Evolutionary conservation across 2,113 vertebrate genomes (phyloP), one percentile per base, ranked within the genome.

Genomic region (Macaca mulatta): DNA sequence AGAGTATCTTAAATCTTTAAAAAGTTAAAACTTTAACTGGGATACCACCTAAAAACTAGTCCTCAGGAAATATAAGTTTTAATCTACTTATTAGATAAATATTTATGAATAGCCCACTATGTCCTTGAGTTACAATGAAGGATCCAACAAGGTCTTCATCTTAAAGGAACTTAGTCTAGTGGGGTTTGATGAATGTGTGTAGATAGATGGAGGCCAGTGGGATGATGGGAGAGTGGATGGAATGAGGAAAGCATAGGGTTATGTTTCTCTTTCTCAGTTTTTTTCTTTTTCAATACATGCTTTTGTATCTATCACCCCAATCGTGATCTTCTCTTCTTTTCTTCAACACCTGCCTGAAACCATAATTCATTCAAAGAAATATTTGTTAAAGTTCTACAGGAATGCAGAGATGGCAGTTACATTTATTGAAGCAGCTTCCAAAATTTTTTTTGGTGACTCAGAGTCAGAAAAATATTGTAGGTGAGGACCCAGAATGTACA

Each of bases 381-480:
- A 52, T 35, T 48, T 67, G 43, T 87, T 93, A 78, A 59, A 77
- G 40, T 70, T 48, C 57, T 70, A 70, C 40, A 52, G 48, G 35
- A 55, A 93, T 55, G 25, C 23, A 90, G 23, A n/a, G 17, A 40
- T 69, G 38, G n/a, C 10, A 48, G n/a, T 55, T 40, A 50, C 35
- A 82, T 45, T 81, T 48, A 78, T 30, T 64, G 25, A 40, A 70
- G 74, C 5, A 23, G 35, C 20, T 81, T 61, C 23, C 30, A 67
- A 84, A 52, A 8, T 38, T 59, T 61, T 38, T 55, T 14, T n/a
- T 87, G 59, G 43, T 74, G 50, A 93, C 38, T 32, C 55, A 82
- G 20, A 72, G n/a, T 32, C 70, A 95, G 59, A 90, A 82, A 93
- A 97, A 43, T 32, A 87, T 79, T 83, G 96, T 57, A 82, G 5